Evolutionary conservation across 2,113 vertebrate species (phyloP).

Genomic region (Pseudonaja textilis): DNA sequence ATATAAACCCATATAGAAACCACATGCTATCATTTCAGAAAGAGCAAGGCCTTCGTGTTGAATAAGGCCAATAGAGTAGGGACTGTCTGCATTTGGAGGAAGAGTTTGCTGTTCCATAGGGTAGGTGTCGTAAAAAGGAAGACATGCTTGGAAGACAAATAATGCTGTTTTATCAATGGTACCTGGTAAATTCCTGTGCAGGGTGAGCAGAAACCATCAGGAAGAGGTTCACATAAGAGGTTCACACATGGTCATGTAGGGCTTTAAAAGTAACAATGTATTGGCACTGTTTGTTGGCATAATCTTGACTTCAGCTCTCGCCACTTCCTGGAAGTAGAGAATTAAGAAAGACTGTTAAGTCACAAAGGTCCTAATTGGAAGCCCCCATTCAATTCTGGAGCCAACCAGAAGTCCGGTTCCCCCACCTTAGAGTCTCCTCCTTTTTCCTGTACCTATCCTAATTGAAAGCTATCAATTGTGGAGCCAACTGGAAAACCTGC

Average conservation of each 20-base stretch:
- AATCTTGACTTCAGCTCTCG: background rate
- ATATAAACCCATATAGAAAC: background rate
- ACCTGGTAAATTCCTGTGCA: background rate
- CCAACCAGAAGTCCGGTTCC: no score
- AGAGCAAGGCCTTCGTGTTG: background rate
- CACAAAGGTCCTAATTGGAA: no score
- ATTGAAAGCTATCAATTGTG: no score
- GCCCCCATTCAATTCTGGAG: no score
- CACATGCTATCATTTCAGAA: background rate
- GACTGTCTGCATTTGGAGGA: background rate
- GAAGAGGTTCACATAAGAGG: background rate
- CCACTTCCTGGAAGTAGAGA: background rate
- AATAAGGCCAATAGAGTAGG: no score
- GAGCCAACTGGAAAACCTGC: background rate
- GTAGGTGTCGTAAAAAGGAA: background rate
- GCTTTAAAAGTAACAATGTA: background rate
- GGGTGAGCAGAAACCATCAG: background rate
- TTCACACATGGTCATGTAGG: background rate
- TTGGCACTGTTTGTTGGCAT: background rate
- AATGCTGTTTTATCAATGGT: background rate
- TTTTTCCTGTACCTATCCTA: no score
- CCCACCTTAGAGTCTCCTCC: no score
- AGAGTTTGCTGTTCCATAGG: background rate
- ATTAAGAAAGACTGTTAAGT: background rate
- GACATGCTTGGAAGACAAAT: background rate